These are phyloP conservation scores for Aleiodes testaceus DNA, from an alignment of 2,888 invertebrate genomes.

Conservation along the genomic window DNA sequence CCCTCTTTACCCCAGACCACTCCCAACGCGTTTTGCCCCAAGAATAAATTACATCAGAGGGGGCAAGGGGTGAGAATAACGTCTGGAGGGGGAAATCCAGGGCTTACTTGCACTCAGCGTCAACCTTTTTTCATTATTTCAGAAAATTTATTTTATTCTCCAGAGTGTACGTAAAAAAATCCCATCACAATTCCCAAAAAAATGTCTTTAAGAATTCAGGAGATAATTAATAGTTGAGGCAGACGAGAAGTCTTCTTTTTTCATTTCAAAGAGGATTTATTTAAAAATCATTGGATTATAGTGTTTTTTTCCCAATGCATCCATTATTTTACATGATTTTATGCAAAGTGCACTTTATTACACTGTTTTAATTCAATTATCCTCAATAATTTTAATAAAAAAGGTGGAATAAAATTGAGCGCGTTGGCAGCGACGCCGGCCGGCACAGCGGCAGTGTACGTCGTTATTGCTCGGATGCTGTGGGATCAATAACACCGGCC, in stretches of 20 bases:
- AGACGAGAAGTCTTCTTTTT: no score
- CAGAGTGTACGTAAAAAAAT: neutral
- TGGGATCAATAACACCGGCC: conserved; percentile 70
- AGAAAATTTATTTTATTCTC: conserved; percentile 4
- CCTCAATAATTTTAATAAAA: neutral
- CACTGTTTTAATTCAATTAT: no score
- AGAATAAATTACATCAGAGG: conserved; percentile 28
- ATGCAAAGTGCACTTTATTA: no score
- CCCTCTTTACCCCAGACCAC: neutral
- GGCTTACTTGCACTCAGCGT: conserved; percentile 34
- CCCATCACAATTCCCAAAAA: conserved; percentile 24
- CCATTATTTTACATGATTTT: no score
- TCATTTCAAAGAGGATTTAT: no score
- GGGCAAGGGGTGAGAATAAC: conserved; percentile 17
- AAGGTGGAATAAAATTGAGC: neutral
- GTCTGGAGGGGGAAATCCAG: conserved; percentile 13
- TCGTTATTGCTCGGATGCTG: conserved; percentile 73
- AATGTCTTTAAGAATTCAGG: neutral
- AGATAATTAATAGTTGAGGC: no score
- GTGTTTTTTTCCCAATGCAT: no score
- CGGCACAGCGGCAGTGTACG: conserved; percentile 64
- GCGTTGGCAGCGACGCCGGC: conserved; percentile 46
- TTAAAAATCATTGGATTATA: no score
- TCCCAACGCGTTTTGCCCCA: conserved; percentile 30
- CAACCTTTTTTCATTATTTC: conserved; percentile 30